Percentiles rank a stretch among this genome's conserved stretches.
Evolutionary conservation across 1,140 invertebrate genomes (phyloP).

Genomic region (Sogatella furcifera): DNA sequence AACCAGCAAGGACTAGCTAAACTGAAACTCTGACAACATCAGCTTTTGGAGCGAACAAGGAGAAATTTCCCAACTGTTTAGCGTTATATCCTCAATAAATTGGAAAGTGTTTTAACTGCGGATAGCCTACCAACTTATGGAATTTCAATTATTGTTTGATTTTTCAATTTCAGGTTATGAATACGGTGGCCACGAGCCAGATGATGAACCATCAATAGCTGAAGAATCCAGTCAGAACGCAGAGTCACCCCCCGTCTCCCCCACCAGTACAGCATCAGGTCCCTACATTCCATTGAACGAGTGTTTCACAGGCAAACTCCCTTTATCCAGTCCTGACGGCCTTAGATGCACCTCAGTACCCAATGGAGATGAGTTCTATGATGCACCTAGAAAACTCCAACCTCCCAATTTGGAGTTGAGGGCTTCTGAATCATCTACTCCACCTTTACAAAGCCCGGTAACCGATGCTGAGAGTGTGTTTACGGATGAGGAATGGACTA

Average conservation of each 20-base stretch:
- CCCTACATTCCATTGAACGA: constrained; percentile 79
- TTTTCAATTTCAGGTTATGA: constrained; percentile 16
- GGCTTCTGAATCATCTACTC: constrained; percentile 22
- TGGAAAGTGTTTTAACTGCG: no score
- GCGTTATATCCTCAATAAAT: no score
- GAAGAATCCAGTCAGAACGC: constrained; percentile 14
- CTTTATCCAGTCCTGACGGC: not conserved
- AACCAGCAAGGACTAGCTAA: no score
- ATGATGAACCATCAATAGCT: constrained; percentile 11
- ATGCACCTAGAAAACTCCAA: constrained; percentile 36
- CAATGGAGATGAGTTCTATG: constrained; percentile 40
- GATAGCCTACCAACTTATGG: no score
- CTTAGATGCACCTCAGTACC: no score
- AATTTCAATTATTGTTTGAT: not conserved
- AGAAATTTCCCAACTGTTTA: no score
- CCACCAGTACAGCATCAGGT: constrained; percentile 46
- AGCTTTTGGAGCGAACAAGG: no score
- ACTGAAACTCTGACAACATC: no score
- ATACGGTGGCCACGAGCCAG: constrained; percentile 6
- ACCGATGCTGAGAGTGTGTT: constrained; percentile 46
- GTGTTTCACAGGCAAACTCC: constrained; percentile 67
- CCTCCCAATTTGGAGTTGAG: constrained; percentile 23
- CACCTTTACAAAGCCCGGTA: constrained; percentile 39
- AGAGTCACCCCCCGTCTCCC: constrained; percentile 47
- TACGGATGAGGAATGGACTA: constrained; percentile 43